Evolutionary conservation across 2,888 invertebrate genomes (phyloP).

Genomic region (Drymonia ruficornis): DNA sequence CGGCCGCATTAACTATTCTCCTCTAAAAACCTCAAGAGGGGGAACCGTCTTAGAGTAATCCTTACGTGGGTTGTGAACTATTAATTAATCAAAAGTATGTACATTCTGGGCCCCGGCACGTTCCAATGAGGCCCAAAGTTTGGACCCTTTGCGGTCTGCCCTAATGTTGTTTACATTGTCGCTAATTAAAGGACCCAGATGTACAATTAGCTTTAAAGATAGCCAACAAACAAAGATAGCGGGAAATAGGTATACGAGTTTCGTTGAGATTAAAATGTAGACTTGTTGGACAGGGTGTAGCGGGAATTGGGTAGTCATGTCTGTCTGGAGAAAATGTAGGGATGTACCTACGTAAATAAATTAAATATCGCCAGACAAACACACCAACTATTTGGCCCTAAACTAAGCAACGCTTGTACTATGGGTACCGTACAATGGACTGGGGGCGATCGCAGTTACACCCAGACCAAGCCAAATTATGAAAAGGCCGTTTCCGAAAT

Average conservation of each 20-base stretch:
- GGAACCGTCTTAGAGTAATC: constrained; percentile 47
- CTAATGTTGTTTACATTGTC: constrained; percentile 71
- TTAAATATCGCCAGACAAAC: too few relatives aligned
- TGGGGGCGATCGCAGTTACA: too few relatives aligned
- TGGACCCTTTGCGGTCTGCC: constrained; percentile 58
- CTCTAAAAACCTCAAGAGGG: constrained; percentile 46
- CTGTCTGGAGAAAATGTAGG: too few relatives aligned
- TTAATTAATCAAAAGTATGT: constrained; percentile 64
- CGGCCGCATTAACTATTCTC: constrained; percentile 36
- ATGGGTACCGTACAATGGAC: too few relatives aligned
- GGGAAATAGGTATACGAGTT: constrained; percentile 18
- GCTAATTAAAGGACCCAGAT: constrained; percentile 62
- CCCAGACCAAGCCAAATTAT: too few relatives aligned
- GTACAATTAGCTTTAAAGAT: constrained; percentile 47
- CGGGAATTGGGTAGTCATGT: too few relatives aligned
- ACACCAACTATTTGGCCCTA: too few relatives aligned
- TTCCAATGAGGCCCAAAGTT: constrained; percentile 53
- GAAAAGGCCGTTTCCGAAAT: too few relatives aligned
- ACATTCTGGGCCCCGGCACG: constrained; percentile 38
- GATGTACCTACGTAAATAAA: too few relatives aligned
- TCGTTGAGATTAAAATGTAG: constrained; percentile 1
- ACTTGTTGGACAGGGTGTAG: background rate
- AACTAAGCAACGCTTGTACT: too few relatives aligned
- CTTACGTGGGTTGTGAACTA: constrained; percentile 54
- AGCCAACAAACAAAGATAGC: constrained; percentile 29